A percentile compares a stretch with the other conserved stretches of the same genome.
phyloP scores from a whole-genome alignment of 1,140 invertebrate genomes.

The Teleopsis dalmanni region DNA sequence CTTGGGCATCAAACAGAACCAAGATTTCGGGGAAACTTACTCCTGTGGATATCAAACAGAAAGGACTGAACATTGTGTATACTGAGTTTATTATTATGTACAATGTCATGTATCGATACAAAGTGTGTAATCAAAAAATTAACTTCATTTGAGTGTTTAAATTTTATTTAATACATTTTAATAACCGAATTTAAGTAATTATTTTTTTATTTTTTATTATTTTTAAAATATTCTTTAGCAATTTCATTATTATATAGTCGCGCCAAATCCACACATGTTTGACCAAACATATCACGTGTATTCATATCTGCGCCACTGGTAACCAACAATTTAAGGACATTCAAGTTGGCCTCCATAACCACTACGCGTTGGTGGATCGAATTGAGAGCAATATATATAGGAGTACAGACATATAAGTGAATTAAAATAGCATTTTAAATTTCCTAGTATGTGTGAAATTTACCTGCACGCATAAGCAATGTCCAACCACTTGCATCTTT shows the following conservation, averaged over 20 bases:
- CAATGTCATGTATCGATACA: too few relatives aligned
- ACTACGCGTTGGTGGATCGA: conserved; percentile 15
- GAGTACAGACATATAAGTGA: background rate
- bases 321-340: conserved; percentile 33
- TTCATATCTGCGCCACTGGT: conserved; percentile 27
- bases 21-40: conserved; percentile 28
- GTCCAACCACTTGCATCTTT: conserved; percentile 34
- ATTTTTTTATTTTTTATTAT: conserved; percentile 14
- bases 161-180: too few relatives aligned
- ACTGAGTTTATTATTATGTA: too few relatives aligned
- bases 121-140: too few relatives aligned
- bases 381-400: background rate
- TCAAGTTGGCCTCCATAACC: conserved; percentile 29
- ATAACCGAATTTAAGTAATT: too few relatives aligned
- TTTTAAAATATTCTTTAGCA: conserved; percentile 29
- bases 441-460: background rate
- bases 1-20: conserved; percentile 31
- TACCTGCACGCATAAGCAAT: conserved; percentile 35
- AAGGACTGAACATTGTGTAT: too few relatives aligned
- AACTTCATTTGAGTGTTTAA: too few relatives aligned
- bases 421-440: background rate
- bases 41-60: conserved; percentile 28
- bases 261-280: conserved; percentile 30
- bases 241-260: conserved; percentile 24
- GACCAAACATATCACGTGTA: conserved; percentile 22